Conservation (phyloP, 2,888 invertebrate genomes). For the Tryphoninae sp. region DNA sequence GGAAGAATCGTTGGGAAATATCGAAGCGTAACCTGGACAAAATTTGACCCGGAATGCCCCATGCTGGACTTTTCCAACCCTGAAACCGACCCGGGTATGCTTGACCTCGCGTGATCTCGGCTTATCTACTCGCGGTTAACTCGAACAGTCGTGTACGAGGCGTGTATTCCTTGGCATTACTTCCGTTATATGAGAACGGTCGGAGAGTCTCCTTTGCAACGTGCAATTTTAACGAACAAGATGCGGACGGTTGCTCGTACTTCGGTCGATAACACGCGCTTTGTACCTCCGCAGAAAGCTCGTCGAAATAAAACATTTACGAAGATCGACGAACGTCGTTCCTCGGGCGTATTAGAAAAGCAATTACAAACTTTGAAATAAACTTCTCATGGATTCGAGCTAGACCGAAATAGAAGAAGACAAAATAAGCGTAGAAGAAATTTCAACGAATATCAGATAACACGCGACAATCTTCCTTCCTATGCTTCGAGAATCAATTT, state of each 20-base stretch:
- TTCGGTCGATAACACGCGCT: slow-evolving; percentile 11
- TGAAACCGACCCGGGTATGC: slow-evolving; percentile 3
- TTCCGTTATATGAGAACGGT: slow-evolving; percentile 26
- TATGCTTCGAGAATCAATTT: not conserved
- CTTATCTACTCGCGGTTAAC: slow-evolving; percentile 49
- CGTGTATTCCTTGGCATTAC: slow-evolving; percentile 28
- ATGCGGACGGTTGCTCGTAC: slow-evolving; percentile 5
- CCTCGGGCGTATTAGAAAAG: not conserved
- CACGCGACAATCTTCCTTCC: not conserved
- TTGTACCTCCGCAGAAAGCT: not conserved
- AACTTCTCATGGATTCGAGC: too few species aligned
- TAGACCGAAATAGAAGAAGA: too few species aligned
- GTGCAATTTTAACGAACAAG: slow-evolving; percentile 34
- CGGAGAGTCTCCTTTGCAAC: slow-evolving; percentile 23
- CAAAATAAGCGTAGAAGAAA: not conserved
- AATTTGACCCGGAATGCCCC: too few species aligned
- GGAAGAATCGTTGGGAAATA: not conserved
- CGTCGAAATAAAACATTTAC: not conserved
- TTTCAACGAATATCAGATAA: not conserved
- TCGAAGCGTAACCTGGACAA: not conserved
- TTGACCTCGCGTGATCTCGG: slow-evolving; percentile 47
- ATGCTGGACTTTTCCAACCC: not conserved
- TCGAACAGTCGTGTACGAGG: slow-evolving; percentile 32
- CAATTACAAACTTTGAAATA: too few species aligned
- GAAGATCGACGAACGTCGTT: not conserved